Evolutionary conservation across 2,113 vertebrate species (phyloP).

Genomic region (Mungos mungo): DNA sequence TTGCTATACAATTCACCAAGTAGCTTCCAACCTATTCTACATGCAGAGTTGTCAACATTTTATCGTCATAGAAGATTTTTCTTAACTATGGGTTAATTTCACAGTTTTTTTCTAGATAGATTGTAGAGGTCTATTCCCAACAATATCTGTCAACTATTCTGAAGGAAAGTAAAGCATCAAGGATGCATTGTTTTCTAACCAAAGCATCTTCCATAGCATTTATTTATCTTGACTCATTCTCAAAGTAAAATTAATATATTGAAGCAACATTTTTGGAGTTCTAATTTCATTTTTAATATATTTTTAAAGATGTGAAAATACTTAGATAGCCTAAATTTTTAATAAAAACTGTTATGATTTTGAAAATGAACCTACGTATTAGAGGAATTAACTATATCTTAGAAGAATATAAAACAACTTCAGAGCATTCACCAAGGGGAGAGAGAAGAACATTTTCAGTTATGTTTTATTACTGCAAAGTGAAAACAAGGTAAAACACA

Average conservation of each 20-base stretch:
- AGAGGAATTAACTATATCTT: not conserved
- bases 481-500: not conserved
- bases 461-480: not conserved
- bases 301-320: not conserved
- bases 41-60: not conserved
- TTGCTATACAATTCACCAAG: not conserved
- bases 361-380: not conserved
- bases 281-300: not conserved
- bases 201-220: not conserved
- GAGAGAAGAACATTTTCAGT: not conserved
- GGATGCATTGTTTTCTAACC: not conserved
- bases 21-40: not conserved
- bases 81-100: not conserved
- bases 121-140: not conserved
- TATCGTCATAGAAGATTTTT: not conserved
- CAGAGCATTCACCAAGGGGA: not conserved
- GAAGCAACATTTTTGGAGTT: not conserved
- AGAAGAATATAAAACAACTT: not conserved
- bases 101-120: not conserved
- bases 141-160: not conserved
- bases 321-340: not conserved
- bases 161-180: not conserved
- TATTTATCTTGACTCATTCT: not conserved
- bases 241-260: not conserved
- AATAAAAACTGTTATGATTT: not conserved